Evolutionary conservation across 1,140 invertebrate species (phyloP).

Genomic region (Macrotrachela quadricornifera): DNA sequence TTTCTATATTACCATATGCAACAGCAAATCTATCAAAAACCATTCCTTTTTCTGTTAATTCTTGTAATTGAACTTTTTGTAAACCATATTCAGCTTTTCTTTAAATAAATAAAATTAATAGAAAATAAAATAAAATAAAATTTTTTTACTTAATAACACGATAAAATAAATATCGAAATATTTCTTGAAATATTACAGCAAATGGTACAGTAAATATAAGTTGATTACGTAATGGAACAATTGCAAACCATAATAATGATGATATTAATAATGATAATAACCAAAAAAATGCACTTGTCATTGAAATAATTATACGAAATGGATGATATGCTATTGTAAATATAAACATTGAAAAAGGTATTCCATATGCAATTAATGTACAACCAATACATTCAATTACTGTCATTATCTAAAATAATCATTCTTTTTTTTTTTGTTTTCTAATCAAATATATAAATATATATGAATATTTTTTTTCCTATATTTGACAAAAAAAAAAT

Average conservation of each 20-base stretch:
- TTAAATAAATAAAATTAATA: constrained; percentile 8
- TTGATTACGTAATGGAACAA: constrained; percentile 49
- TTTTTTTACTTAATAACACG: constrained; percentile 24
- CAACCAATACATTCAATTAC: constrained; percentile 80
- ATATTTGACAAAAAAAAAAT: too few species aligned
- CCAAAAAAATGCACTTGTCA: constrained; percentile 89
- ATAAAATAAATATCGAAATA: constrained; percentile 38
- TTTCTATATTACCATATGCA: constrained; percentile 46
- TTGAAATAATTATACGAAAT: constrained; percentile 72
- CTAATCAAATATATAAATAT: too few species aligned
- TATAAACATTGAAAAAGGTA: constrained; percentile 63
- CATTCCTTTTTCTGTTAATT: constrained; percentile 11
- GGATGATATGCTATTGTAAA: constrained; percentile 76
- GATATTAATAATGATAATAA: constrained; percentile 65
- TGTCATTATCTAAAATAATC: too few species aligned
- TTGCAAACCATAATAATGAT: constrained; percentile 63
- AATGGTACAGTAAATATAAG: constrained; percentile 64
- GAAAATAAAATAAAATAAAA: constrained; percentile 1
- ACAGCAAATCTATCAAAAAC: constrained; percentile 56
- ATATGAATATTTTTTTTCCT: too few species aligned
- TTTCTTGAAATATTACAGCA: constrained; percentile 53
- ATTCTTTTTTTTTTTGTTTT: too few species aligned
- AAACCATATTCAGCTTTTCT: constrained; percentile 53
- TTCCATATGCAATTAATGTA: constrained; percentile 69
- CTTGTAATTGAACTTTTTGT: constrained; percentile 18